These are phyloP conservation scores for Toxotes lorentzi DNA, from an alignment of 2,797 vertebrate species.

Conservation along the genomic window DNA sequence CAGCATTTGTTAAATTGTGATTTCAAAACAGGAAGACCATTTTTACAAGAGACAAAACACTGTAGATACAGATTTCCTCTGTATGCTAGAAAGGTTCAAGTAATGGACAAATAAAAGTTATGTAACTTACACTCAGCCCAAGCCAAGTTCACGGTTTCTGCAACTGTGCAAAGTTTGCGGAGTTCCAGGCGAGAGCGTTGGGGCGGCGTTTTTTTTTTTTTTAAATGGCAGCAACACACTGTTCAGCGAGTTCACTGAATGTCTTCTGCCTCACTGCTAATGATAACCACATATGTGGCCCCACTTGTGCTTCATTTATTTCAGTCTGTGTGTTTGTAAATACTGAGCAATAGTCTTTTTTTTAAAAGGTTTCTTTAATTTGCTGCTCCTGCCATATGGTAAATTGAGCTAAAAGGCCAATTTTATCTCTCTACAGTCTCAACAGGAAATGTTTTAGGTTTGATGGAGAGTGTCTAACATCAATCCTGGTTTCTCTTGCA, in stretches of 20 bases:
- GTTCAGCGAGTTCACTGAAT: slow-evolving; percentile 22
- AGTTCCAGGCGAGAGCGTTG: slow-evolving; percentile 22
- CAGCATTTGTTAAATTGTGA: background rate
- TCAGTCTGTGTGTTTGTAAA: slow-evolving; percentile 52
- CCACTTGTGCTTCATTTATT: slow-evolving; percentile 47
- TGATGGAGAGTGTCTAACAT: background rate
- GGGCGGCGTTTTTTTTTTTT: too few relatives aligned
- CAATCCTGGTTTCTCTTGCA: slow-evolving; percentile 1
- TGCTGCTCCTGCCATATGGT: slow-evolving; percentile 29
- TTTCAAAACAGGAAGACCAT: slow-evolving; percentile 6
- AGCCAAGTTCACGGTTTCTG: slow-evolving; percentile 15
- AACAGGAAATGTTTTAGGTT: background rate
- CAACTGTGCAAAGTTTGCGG: slow-evolving; percentile 11
- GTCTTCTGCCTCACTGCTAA: slow-evolving; percentile 56
- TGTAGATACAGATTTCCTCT: background rate
- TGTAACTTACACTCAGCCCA: background rate
- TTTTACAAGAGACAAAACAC: background rate
- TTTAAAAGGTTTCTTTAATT: slow-evolving; percentile 28
- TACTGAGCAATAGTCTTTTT: slow-evolving; percentile 15
- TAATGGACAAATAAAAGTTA: slow-evolving; percentile 12
- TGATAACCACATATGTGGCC: slow-evolving; percentile 58
- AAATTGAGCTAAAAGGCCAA: slow-evolving; percentile 25
- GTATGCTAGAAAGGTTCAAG: background rate
- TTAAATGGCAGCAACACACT: slow-evolving; percentile 13
- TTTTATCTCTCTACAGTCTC: slow-evolving; percentile 12